These are phyloP conservation scores for Neotoma lepida DNA, from an alignment of 2,113 vertebrate genomes.

Conservation along the genomic window DNA sequence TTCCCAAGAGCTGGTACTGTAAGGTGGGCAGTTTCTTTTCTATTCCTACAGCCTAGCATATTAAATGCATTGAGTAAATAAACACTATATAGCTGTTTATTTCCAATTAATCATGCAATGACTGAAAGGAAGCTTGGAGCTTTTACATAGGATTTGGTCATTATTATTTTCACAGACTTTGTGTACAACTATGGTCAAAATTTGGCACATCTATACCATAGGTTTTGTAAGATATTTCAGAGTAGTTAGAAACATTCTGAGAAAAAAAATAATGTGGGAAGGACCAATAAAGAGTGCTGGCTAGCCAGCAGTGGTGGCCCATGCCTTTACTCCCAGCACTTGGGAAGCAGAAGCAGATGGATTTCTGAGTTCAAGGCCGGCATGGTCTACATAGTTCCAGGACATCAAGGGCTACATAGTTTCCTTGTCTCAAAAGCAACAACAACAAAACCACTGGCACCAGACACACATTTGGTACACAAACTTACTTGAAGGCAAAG, in stretches of 20 bases:
- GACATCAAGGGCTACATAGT: no score
- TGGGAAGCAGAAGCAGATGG: neutral
- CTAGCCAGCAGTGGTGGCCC: neutral
- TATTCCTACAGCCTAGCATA: neutral
- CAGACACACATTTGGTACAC: neutral
- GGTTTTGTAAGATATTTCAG: conserved; percentile 53
- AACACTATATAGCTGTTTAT: neutral
- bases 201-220: neutral
- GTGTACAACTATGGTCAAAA: conserved; percentile 34
- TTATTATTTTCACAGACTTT: conserved; percentile 40
- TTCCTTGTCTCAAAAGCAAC: neutral
- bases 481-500: neutral
- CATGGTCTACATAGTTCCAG: neutral
- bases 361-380: neutral
- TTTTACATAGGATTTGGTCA: conserved; percentile 36
- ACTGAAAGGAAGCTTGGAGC: neutral
- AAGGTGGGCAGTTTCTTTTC: neutral
- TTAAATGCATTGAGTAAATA: conserved; percentile 41
- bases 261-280: neutral
- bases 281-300: neutral
- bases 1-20: conserved; percentile 13
- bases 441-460: neutral
- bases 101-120: conserved; percentile 60
- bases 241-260: neutral
- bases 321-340: neutral